phyloP scores from a whole-genome alignment of 2,888 invertebrate genomes.

The Eudiplozoon nipponicum region DNA sequence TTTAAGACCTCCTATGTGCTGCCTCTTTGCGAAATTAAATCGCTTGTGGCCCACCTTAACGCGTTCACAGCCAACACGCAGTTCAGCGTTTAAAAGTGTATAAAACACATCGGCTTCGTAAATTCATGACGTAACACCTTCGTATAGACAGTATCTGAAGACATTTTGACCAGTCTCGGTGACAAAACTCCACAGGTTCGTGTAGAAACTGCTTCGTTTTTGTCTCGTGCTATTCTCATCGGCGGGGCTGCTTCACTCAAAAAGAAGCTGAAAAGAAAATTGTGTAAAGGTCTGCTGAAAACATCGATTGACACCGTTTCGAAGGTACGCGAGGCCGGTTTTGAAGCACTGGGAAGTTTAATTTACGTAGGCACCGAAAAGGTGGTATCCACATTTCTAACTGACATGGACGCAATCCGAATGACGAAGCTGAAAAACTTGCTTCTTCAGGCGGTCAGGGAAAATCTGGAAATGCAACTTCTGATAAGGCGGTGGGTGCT shows the following conservation, averaged over 20 bases:
- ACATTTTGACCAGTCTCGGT: slow-evolving; percentile 47
- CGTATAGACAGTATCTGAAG: slow-evolving; percentile 39
- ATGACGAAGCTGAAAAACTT: slow-evolving; percentile 39
- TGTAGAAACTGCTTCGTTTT: slow-evolving; percentile 36
- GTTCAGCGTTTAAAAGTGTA: no score
- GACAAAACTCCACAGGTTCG: slow-evolving; percentile 29
- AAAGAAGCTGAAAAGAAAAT: slow-evolving; percentile 56
- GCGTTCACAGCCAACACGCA: no score
- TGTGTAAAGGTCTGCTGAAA: slow-evolving; percentile 44
- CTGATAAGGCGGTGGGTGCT: no score
- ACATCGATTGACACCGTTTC: slow-evolving; percentile 38
- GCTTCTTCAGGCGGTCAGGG: no score
- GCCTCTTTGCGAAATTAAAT: no score
- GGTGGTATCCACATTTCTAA: slow-evolving; percentile 51
- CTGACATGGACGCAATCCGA: slow-evolving; percentile 58
- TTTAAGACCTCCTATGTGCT: no score
- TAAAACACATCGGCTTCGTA: no score
- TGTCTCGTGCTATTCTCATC: slow-evolving; percentile 47
- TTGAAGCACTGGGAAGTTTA: slow-evolving; percentile 63
- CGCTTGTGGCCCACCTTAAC: no score
- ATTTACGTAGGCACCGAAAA: slow-evolving; percentile 76
- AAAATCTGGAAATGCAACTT: no score
- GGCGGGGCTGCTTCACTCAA: slow-evolving; percentile 44
- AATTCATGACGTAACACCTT: no score
- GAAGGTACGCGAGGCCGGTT: slow-evolving; percentile 56